Percentiles rank a stretch among this genome's conserved stretches.
These are phyloP conservation scores for Uropsilus gracilis DNA, from an alignment of 2,113 vertebrate species.

Conservation along the genomic window DNA sequence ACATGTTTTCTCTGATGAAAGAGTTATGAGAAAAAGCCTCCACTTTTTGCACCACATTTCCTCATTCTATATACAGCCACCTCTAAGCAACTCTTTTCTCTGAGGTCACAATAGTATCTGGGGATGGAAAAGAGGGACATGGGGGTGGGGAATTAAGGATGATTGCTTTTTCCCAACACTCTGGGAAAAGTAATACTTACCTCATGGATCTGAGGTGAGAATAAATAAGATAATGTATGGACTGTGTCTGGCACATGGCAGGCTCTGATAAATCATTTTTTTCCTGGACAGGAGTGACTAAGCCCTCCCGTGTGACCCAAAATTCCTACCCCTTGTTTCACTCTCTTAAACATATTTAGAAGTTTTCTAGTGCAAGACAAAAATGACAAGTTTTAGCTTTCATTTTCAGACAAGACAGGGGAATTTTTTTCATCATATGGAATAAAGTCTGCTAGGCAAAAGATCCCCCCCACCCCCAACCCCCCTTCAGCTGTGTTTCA, in stretches of 20 bases:
- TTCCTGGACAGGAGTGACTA: neutral
- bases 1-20: neutral
- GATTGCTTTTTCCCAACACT: neutral
- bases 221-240: neutral
- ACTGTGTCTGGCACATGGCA: neutral
- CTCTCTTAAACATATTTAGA: constrained; percentile 20
- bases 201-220: constrained; percentile 39
- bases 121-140: neutral
- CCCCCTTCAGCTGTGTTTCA: neutral
- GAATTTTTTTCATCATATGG: constrained; percentile 18
- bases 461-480: neutral
- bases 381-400: constrained; percentile 38
- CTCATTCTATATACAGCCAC: neutral
- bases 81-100: neutral
- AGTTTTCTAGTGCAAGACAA: constrained; percentile 27
- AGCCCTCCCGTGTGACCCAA: neutral
- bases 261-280: neutral
- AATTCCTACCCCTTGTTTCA: neutral
- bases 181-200: neutral
- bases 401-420: constrained; percentile 9
- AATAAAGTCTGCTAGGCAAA: constrained; percentile 56
- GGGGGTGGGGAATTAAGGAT: neutral
- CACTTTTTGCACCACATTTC: neutral
- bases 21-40: neutral
- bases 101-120: neutral